A percentile compares a stretch with the other conserved stretches of the same genome.
Evolutionary conservation across 2,797 vertebrate genomes (phyloP).

Genomic region (Dicrostonyx torquatus): DNA sequence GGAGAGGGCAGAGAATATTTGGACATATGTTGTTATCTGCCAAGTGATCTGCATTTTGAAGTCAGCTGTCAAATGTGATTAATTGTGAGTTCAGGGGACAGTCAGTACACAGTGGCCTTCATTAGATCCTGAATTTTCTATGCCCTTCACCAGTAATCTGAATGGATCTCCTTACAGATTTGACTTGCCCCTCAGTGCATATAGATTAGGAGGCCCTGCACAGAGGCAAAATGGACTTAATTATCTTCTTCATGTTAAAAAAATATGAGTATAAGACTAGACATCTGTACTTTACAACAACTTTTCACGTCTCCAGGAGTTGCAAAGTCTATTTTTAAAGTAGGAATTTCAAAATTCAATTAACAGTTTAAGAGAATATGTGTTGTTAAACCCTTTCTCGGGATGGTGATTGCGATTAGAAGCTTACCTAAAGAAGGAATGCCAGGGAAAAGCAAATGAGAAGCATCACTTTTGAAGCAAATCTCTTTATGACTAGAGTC

Average conservation of each 20-base stretch:
- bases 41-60: conserved; percentile 75
- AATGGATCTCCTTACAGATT: conserved; percentile 29
- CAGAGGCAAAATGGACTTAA: background rate
- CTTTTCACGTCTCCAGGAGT: background rate
- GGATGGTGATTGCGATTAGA: background rate
- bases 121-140: conserved; percentile 56
- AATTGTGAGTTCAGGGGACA: conserved; percentile 70
- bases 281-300: background rate
- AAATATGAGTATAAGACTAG: background rate
- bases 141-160: conserved; percentile 63
- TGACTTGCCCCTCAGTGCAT: conserved; percentile 39
- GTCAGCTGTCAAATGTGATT: conserved; percentile 76
- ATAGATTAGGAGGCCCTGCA: conserved; percentile 37
- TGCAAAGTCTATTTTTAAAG: conserved; percentile 31
- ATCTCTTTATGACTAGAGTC: background rate
- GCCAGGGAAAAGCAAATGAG: background rate
- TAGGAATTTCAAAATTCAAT: background rate
- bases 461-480: background rate
- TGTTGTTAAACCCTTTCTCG: background rate
- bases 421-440: background rate
- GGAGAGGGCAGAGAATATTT: conserved; percentile 62
- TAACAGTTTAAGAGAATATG: background rate
- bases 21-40: conserved; percentile 64
- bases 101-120: conserved; percentile 39
- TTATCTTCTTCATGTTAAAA: background rate